Evolutionary conservation across 53 echinoderm and acorn worm genomes (phyloP).

Genomic region (Henricia sp.): DNA sequence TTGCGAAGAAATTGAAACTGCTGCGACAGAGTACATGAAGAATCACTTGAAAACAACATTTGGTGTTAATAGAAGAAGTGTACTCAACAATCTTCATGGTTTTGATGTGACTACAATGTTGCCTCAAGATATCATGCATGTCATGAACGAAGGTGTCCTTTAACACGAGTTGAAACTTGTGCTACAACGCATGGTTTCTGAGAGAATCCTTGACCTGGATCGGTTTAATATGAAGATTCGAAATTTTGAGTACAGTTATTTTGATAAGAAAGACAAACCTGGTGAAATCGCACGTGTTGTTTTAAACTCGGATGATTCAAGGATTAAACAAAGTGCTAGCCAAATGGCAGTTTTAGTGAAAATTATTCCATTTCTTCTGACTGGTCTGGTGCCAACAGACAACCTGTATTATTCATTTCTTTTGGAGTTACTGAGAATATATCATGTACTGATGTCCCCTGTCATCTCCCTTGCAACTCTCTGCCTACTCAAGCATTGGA

Average conservation of each 20-base stretch:
- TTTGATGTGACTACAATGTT: constrained; percentile 51
- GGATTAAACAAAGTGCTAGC: constrained; percentile 13
- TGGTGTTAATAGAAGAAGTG: constrained; percentile 40
- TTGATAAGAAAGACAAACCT: constrained; percentile 14
- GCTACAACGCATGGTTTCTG: neutral
- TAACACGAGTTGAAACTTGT: constrained; percentile 32
- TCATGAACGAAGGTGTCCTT: constrained; percentile 30
- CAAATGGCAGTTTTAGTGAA: neutral
- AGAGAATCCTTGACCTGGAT: neutral
- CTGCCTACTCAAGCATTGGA: neutral
- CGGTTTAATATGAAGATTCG: neutral
- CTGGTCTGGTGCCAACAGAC: constrained; percentile 6
- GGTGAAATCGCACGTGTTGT: neutral
- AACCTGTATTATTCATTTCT: constrained; percentile 8
- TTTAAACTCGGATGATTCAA: constrained; percentile 5
- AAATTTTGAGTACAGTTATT: constrained; percentile 22
- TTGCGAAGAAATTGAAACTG: constrained; percentile 41
- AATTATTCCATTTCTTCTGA: constrained; percentile 29
- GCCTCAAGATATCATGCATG: constrained; percentile 56
- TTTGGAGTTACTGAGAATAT: constrained; percentile 17
- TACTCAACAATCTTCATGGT: constrained; percentile 21
- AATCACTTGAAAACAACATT: constrained; percentile 31
- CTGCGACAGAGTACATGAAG: constrained; percentile 25
- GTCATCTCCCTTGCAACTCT: constrained; percentile 24
- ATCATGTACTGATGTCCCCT: constrained; percentile 13